Conservation (phyloP, 1,140 invertebrate genomes). For the Neuroterus valhalla region DNA sequence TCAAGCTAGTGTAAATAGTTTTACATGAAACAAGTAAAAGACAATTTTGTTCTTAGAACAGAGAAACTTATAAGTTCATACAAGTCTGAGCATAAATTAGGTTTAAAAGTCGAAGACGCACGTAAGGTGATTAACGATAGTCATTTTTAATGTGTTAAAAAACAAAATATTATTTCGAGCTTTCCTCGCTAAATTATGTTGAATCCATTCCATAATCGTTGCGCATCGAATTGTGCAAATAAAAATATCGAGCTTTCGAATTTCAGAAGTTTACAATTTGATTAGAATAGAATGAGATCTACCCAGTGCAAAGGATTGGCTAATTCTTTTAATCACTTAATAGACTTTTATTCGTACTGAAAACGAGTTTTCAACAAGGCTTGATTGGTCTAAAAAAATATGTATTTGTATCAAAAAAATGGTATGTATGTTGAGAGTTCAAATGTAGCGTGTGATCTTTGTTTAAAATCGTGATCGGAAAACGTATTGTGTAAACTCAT, state of each 20-base stretch:
- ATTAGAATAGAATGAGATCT: conserved; percentile 24
- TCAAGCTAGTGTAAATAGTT: conserved; percentile 56
- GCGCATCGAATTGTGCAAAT: background rate
- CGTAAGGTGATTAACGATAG: background rate
- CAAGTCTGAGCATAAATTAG: conserved; percentile 19
- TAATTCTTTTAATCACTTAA: background rate
- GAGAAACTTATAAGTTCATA: background rate
- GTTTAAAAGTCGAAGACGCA: conserved; percentile 5
- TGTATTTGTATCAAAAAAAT: background rate
- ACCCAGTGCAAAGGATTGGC: conserved; percentile 27
- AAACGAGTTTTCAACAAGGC: background rate
- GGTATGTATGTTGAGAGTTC: background rate
- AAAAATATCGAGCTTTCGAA: background rate
- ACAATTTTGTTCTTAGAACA: background rate
- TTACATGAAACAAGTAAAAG: conserved; percentile 37
- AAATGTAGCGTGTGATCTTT: background rate
- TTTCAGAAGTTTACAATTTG: conserved; percentile 33
- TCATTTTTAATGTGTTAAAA: background rate
- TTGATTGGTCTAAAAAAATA: background rate
- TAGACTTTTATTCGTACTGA: conserved; percentile 2
- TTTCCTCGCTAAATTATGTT: conserved; percentile 30
- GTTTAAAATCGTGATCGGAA: background rate
- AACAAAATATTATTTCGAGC: conserved; percentile 4
- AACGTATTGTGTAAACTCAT: background rate
- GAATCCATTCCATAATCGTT: conserved; percentile 34